Evolutionary conservation across 2,797 vertebrate genomes (phyloP), one percentile per base, ranked within the genome.

Genomic region (Parauchenoglanis punctatus): DNA sequence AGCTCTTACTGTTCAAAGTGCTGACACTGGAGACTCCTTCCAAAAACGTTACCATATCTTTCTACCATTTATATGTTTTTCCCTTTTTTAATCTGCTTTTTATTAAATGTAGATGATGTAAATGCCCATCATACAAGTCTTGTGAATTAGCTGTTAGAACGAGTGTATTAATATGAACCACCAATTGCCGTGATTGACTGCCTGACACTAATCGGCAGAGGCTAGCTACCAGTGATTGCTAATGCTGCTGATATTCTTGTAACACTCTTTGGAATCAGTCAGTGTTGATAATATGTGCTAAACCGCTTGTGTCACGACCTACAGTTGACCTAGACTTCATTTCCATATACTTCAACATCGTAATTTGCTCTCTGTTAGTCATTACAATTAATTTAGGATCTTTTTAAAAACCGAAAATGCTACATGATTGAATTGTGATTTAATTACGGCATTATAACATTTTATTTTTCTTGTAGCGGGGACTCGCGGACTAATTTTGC

Each of bases 401-500:
- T 25, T 58, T 35, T 35, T 56, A 25, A 49, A 49, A 49, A n/a
- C 11, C 44, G 11, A 15, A 11, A 11, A 58, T 58, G 25, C 46
- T n/a, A 11, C 7, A 1, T 20, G 56, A 59, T 23, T 0, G 2
- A 80, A 3, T 81, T 80, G 28, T 59, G 31, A 12, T 25, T n/a
- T 25, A 44, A 46, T 70, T 31, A 35, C 17, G 17, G 67, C 25
- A 54, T 56, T 28, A 58, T 20, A 12, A 23, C 25, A 8, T 25
- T 44, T 44, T 35, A 7, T 12, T 61, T 49, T 20, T 49, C 58
- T 49, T 44, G 40, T 81, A 78, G 6, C 13, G 8, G 35, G 1
- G 59, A 52, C n/a, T 67, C 25, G 10, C 68, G 63, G 68, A 83
- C 81, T 83, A 23, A 83, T 83, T 83, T 5, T 56, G 35, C 18